These are phyloP conservation scores for Alligator mississippiensis DNA, from an alignment of 2,113 vertebrate genomes.

Conservation along the genomic window DNA sequence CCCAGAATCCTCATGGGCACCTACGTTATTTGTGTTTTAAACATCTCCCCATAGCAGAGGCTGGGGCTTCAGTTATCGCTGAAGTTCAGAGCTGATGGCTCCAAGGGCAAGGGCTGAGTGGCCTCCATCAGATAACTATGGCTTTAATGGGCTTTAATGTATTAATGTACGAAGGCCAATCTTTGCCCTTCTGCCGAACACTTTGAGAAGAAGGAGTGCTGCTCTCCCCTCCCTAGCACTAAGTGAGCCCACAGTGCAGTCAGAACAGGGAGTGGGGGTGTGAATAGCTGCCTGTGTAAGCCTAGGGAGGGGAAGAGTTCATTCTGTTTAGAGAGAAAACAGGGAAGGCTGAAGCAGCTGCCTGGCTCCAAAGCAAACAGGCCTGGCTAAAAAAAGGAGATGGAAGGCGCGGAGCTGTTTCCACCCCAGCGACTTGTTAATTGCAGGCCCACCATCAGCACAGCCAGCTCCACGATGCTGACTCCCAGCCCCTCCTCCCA, in stretches of 20 bases:
- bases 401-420: not conserved
- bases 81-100: not conserved
- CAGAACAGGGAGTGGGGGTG: not conserved
- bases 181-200: not conserved
- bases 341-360: accelerated
- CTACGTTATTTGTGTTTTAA: too few relatives aligned
- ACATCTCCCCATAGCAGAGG: too few relatives aligned
- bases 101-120: not conserved
- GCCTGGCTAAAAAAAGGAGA: not conserved
- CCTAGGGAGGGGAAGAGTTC: not conserved
- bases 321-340: not conserved
- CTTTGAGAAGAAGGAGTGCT: not conserved
- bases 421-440: not conserved
- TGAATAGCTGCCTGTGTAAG: not conserved
- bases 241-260: not conserved
- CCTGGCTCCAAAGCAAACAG: accelerated
- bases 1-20: too few relatives aligned
- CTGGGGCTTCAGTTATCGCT: not conserved
- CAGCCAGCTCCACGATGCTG: not conserved
- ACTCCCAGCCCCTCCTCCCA: not conserved
- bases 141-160: too few relatives aligned
- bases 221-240: not conserved
- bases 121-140: accelerated
- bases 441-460: accelerated
- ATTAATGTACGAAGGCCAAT: accelerated